Conservation (phyloP, 2,888 invertebrate genomes). For the Andrena bucephala region DNA sequence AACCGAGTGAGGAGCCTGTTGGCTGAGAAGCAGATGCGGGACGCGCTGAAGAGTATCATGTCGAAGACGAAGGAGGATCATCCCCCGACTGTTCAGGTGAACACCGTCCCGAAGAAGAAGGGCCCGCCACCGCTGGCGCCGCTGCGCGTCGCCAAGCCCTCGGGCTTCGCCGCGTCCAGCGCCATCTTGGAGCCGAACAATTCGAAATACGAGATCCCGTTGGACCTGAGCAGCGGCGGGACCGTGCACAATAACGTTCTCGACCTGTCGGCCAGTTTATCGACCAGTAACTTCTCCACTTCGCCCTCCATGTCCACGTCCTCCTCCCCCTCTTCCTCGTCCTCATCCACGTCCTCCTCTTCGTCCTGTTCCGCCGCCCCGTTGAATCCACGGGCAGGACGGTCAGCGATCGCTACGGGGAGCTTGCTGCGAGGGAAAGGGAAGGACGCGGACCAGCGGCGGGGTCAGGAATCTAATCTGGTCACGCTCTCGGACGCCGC, state of each 20-base stretch:
- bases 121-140: slow-evolving; percentile 82
- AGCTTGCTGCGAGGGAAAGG: slow-evolving; percentile 50
- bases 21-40: slow-evolving; percentile 82
- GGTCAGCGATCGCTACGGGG: slow-evolving; percentile 38
- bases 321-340: slow-evolving; percentile 48
- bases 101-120: slow-evolving; percentile 73
- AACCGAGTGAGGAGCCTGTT: slow-evolving; percentile 79
- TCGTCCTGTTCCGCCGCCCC: slow-evolving; percentile 28
- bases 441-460: slow-evolving; percentile 73
- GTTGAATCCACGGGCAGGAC: slow-evolving; percentile 38
- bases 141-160: slow-evolving; percentile 71
- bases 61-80: slow-evolving; percentile 73
- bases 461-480: slow-evolving; percentile 77
- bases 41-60: slow-evolving; percentile 77
- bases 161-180: slow-evolving; percentile 54
- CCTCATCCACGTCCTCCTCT: slow-evolving; percentile 48
- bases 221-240: slow-evolving; percentile 77
- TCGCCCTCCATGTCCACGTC: slow-evolving; percentile 36
- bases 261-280: slow-evolving; percentile 74
- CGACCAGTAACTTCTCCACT: slow-evolving; percentile 27
- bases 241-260: slow-evolving; percentile 72
- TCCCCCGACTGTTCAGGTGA: slow-evolving; percentile 28
- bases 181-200: slow-evolving; percentile 56
- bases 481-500: slow-evolving; percentile 79
- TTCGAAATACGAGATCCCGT: slow-evolving; percentile 76